Evolutionary conservation across 2,113 vertebrate species (phyloP), one percentile per base, ranked within the genome.

Genomic region (Clupea harengus): DNA sequence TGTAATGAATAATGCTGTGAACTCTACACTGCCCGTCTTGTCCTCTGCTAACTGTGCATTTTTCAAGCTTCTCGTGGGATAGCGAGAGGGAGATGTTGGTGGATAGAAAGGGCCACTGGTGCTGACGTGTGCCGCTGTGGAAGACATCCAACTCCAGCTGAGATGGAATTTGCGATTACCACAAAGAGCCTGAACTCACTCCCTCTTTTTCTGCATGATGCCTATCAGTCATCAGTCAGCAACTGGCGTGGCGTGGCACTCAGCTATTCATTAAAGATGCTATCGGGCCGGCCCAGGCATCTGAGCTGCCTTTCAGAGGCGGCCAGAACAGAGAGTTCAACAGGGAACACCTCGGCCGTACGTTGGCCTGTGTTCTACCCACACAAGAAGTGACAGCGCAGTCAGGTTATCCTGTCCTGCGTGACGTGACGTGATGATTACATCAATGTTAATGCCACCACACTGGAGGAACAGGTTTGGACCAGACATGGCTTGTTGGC

Each of bases 121-220:
- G 72, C 32, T 39, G 28, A 32, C 72, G 28, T 78, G 72, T 78
- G 25, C 39, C 10, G 32, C 13, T 47, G 60, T 86, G 83, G 88
- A 75, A 45, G 45, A 49, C 80, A 82, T 83, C 85, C 88, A 88
- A 22, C 13, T 78, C 72, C 84, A 52, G 64, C 72, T 85, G 18
- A 91, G 93, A 93, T 91, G 89, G 89, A 90, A 92, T 91, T 84
- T 80, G 67, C n/a, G 88, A 91, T 92, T 86, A 82, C 80, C 22
- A 83, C 84, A 84, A 82, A 85, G 88, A 60, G 45, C 83, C 78
- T 81, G 88, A 84, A 86, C 87, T 85, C 64, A 83, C 75, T 88
- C 82, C 72, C 85, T 82, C 80, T 83, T 44, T 54, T 80, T 82
- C 78, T 52, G 83, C 32, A 81, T 82, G 89, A 89, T 86, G 82